These are phyloP conservation scores for Craseonycteris thonglongyai DNA, from an alignment of 2,113 vertebrate genomes.

Conservation along the genomic window DNA sequence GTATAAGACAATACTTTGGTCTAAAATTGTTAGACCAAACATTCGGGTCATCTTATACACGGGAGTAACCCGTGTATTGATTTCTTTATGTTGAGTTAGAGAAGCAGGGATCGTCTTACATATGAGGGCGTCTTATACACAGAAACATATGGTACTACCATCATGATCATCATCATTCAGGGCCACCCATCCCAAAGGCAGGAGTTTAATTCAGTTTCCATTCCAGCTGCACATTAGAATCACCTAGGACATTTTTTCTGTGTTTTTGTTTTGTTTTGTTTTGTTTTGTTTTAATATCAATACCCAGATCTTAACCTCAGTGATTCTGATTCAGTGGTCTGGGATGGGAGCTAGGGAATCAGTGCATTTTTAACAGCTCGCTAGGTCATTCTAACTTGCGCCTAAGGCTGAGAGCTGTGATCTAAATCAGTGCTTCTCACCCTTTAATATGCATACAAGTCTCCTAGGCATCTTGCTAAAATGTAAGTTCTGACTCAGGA, in stretches of 20 bases:
- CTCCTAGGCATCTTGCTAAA: not conserved
- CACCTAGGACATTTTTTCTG: not conserved
- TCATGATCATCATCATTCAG: not conserved
- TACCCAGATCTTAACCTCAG: not conserved
- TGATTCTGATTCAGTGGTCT: not conserved
- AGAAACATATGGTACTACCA: no score
- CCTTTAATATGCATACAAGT: not conserved
- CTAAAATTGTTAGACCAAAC: no score
- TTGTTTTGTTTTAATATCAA: not conserved
- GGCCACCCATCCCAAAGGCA: not conserved
- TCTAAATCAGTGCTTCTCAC: not conserved
- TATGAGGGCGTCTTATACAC: no score
- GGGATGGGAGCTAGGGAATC: not conserved
- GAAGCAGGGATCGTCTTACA: no score
- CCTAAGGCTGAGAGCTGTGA: not conserved
- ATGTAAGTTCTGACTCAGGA: not conserved
- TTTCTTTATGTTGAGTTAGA: no score
- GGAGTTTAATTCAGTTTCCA: not conserved
- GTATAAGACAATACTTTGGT: no score
- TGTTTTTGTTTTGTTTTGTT: no score
- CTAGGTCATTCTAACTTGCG: not conserved
- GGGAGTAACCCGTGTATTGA: no score
- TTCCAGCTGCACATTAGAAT: not conserved
- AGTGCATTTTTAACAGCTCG: not conserved
- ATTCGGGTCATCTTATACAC: no score